Base-by-base conservation (phyloP, 2,113 vertebrate genomes). In the Apteryx mantelli region DNA sequence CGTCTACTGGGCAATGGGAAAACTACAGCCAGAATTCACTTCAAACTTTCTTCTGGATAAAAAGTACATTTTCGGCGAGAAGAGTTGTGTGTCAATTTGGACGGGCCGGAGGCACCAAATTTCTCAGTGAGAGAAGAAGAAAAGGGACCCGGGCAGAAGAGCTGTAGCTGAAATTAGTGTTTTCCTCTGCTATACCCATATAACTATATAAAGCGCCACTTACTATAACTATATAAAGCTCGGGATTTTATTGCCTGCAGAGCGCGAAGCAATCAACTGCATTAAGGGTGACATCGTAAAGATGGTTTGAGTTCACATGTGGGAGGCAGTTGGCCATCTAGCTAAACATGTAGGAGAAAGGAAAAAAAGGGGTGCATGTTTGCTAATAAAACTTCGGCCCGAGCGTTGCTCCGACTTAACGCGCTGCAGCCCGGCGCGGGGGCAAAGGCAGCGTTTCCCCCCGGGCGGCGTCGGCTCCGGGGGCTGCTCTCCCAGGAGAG, bases 1-100 rank as follows among this genome's bases (percentile, higher is more conserved):
- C 99, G 99, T 98, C 99, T 99, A 98, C 99, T 98, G 99, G 99
- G 95, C 86, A 82, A 94, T 76, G 32, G 69, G 56, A 95, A 97
- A 98, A 98, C 96, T 98, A 95, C 98, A 98, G 94, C 48, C 96
- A 76, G 86, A 91, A 6, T 84, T 2, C 10, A 88, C 81, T 20
- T 26, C 92, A 95, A 95, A 91, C 64, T 76, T 92, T 89, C 65
- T 32, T 46, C 32, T 11, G 58, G 60, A 30, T 38, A 12, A 38
- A 56, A 92, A 74, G 32, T 26, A 3, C 38, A 40, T 82, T 93
- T 87, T 77, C 55, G 52, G 86, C 42, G 75, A 81, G 42, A 8
- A 17, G 38, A 40, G 44, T 12, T 42, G 50, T 46, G 50, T 46
- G 64, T 48, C 32, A 26, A 36, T 64, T 90, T 64, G 40, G 71